Base-by-base conservation (phyloP, 2,113 vertebrate species). In the Perccottus glenii region DNA sequence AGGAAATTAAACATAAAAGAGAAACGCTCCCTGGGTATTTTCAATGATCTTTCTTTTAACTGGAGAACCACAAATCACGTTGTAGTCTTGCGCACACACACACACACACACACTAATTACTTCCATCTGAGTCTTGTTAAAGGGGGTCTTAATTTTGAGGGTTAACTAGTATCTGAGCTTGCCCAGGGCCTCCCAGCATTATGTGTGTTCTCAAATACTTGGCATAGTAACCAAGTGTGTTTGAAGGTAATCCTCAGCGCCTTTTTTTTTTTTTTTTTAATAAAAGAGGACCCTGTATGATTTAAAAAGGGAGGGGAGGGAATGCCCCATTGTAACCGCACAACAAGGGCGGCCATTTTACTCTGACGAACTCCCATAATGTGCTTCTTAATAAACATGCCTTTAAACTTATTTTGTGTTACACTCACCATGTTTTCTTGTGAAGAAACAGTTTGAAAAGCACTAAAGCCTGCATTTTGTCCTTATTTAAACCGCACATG, bases 191-290 rank as follows among this genome's bases (percentile, higher is more conserved):
- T 60, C 50, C 14, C 9, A 1, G 40, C 6, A 15, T 58, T 36
- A 51, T 57, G 56, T 65, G 60, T 60, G 69, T 60, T 16, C 53
- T 16, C 50, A 40, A 58, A 69, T 33, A 27, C 69, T 67, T 45
- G 15, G 46, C 40, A 48, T 32, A 38, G 64, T 66, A 64, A 73
- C 52, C 0, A 5, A n/a, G 51, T 52, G 67, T 60, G 74, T 74
- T 48, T 75, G 68, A 67, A 80, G 67, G 67, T 77, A 84, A 83
- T 74, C 81, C 81, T 38, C 67, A 43, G 51, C 6, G 36, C 60
- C 33, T 63, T 32, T 60, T 5, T n/a, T 50, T 49, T 40, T 40
- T 40, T 40, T 27, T 27, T 27, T 27, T 27, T 27, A 27, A 27
- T 27, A 64, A 47, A 65, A 69, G 42, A 56, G 56, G 14, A 11